These are phyloP conservation scores for Chionodraco myersi DNA, from an alignment of 2,113 vertebrate species.

Conservation along the genomic window DNA sequence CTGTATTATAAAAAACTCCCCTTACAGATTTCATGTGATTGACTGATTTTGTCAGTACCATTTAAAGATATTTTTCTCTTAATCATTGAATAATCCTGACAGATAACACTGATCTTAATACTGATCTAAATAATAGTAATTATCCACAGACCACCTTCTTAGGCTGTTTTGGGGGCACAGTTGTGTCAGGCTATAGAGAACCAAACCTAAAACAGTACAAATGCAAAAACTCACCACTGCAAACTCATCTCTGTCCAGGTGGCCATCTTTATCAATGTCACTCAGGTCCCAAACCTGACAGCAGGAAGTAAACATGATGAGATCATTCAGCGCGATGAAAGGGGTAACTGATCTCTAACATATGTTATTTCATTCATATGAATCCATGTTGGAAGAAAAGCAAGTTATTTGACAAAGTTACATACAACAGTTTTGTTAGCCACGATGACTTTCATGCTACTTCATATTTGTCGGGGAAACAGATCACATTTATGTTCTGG, in stretches of 20 bases:
- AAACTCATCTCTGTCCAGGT: constrained; percentile 97
- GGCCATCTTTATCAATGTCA: constrained; percentile 98
- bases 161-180: background rate
- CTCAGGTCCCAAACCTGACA: constrained; percentile 97
- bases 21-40: too few relatives aligned
- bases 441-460: background rate
- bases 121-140: too few relatives aligned
- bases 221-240: constrained; percentile 90
- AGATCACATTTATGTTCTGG: background rate
- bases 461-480: background rate
- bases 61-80: too few relatives aligned
- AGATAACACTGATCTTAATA: too few relatives aligned
- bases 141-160: too few relatives aligned
- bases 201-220: background rate
- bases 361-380: background rate
- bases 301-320: background rate
- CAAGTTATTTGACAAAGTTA: background rate
- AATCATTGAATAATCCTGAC: too few relatives aligned
- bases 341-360: background rate
- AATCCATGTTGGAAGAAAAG: background rate
- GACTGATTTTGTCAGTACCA: too few relatives aligned
- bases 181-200: background rate
- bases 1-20: too few relatives aligned
- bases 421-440: background rate
- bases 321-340: background rate